Conservation (phyloP, 1,140 invertebrate species). For the Lethrus apterus region DNA sequence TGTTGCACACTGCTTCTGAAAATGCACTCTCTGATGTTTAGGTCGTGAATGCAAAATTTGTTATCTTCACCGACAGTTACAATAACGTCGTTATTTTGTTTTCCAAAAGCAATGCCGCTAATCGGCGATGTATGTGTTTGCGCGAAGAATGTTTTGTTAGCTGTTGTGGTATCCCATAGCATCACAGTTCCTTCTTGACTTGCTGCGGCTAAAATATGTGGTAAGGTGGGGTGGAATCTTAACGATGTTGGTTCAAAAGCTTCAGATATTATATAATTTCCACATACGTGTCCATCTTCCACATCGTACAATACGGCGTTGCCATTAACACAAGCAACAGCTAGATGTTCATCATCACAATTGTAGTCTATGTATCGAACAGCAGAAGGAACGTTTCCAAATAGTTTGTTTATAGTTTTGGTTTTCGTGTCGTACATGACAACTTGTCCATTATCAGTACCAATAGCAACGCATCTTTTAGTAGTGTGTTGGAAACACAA, state of each 20-base stretch:
- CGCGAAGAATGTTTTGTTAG: slow-evolving; percentile 14
- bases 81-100: slow-evolving; percentile 17
- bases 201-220: slow-evolving; percentile 18
- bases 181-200: slow-evolving; percentile 19
- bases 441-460: slow-evolving; percentile 11
- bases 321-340: slow-evolving; percentile 14
- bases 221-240: slow-evolving; percentile 18
- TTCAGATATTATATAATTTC: slow-evolving; percentile 1
- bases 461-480: slow-evolving; percentile 6
- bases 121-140: slow-evolving; percentile 20
- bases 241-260: slow-evolving; percentile 7
- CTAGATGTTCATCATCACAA: slow-evolving; percentile 16
- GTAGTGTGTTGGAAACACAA: slow-evolving; percentile 9
- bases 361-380: slow-evolving; percentile 24
- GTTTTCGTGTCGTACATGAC: slow-evolving; percentile 28
- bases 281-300: slow-evolving; percentile 9
- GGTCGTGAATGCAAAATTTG: slow-evolving; percentile 27
- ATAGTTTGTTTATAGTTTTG: slow-evolving; percentile 19
- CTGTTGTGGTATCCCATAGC: slow-evolving; percentile 22
- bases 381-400: slow-evolving; percentile 13
- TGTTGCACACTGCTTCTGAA: slow-evolving; percentile 18
- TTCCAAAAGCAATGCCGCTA: slow-evolving; percentile 21
- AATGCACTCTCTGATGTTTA: slow-evolving; percentile 12
- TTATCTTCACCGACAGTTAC: slow-evolving; percentile 23
- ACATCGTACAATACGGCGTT: slow-evolving; percentile 16